A percentile compares a stretch with the other conserved stretches of the same genome.
phyloP scores from a whole-genome alignment of 2,888 invertebrate genomes.

The Nemotelus nigrinus region DNA sequence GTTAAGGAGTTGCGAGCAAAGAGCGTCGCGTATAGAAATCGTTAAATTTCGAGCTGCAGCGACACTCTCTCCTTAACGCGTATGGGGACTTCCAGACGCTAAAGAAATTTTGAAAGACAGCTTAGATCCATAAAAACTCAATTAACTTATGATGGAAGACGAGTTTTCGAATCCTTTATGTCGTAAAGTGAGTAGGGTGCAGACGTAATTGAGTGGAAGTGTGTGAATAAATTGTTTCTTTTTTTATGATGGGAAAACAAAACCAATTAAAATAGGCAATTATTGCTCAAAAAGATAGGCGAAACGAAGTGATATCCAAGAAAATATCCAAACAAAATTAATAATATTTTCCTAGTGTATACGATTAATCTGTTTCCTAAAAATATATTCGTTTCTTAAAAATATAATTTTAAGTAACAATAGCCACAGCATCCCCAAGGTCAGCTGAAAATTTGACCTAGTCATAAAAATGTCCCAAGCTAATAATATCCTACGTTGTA shows the following conservation, averaged over 20 bases:
- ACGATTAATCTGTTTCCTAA: too few species aligned
- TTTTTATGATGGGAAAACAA: not conserved
- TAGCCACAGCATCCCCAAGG: too few species aligned
- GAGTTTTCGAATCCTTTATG: not conserved
- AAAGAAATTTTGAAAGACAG: conserved; percentile 1
- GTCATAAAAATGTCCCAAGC: too few species aligned
- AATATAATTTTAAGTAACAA: too few species aligned
- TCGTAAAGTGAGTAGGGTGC: not conserved
- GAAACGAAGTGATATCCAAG: too few species aligned
- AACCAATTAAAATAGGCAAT: not conserved
- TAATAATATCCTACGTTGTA: too few species aligned
- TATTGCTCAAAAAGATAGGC: not conserved
- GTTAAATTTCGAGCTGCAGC: not conserved
- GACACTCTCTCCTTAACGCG: not conserved
- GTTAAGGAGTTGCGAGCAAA: not conserved
- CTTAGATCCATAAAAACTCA: conserved; percentile 25
- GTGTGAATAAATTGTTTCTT: not conserved
- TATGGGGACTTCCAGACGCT: not conserved
- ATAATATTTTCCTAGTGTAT: too few species aligned
- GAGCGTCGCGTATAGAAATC: not conserved
- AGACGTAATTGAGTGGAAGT: not conserved
- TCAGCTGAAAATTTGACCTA: too few species aligned
- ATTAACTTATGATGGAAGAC: conserved; percentile 8
- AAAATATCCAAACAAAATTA: too few species aligned
- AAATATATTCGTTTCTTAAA: too few species aligned